A percentile compares a stretch with the other conserved stretches of the same genome.
These are phyloP conservation scores for Cariama cristata DNA, from an alignment of 2,113 vertebrate genomes.

Conservation along the genomic window DNA sequence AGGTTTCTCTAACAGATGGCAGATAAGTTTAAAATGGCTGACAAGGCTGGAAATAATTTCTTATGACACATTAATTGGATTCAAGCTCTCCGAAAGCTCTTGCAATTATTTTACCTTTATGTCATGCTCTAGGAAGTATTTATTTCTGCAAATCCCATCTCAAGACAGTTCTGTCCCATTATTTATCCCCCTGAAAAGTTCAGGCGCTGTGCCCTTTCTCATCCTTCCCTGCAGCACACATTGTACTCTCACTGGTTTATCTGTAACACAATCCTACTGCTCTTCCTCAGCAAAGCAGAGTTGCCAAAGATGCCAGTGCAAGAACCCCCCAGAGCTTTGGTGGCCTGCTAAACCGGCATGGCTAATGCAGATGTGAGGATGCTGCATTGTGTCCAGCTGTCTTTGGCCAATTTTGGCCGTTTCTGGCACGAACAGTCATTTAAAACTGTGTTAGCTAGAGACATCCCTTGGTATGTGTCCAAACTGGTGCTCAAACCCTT, in stretches of 20 bases:
- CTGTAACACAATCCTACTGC: not conserved
- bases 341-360: not conserved
- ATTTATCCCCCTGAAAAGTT: conserved; percentile 43
- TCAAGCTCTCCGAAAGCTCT: not conserved
- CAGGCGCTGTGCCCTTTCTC: not conserved
- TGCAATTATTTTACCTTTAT: conserved; percentile 49
- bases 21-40: conserved; percentile 37
- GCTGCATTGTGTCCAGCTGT: not conserved
- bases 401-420: not conserved
- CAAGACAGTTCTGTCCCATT: conserved; percentile 28
- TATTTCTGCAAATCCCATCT: conserved; percentile 6
- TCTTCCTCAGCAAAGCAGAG: not conserved
- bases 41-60: conserved; percentile 41
- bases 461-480: not conserved
- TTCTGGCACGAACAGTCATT: not conserved
- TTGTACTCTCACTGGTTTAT: not conserved
- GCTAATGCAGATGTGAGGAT: not conserved
- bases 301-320: not conserved
- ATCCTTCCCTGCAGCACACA: not conserved
- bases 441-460: not conserved
- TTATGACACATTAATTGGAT: conserved; percentile 44
- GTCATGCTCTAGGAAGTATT: conserved; percentile 28
- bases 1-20: conserved; percentile 45
- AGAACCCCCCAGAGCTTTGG: not conserved
- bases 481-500: not conserved